Base-by-base conservation (phyloP, 2,888 invertebrate species). In the Coronaproctus castanopsis region DNA sequence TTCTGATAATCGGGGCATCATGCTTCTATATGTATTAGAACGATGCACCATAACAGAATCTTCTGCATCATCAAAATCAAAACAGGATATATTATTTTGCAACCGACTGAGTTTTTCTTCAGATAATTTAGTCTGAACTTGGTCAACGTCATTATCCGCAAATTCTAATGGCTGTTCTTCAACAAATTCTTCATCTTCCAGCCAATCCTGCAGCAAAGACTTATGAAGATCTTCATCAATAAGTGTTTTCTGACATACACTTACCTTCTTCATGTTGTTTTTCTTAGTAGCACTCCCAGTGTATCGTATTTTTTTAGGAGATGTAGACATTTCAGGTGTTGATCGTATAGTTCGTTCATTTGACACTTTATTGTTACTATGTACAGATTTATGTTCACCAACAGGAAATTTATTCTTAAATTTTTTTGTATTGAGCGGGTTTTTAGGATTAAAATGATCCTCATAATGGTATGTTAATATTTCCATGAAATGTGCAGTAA, bases 161-260 rank as follows among this genome's bases (percentile, higher is more conserved):
- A n/a, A n/a, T n/a, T n/a, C n/a, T n/a, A n/a, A n/a, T n/a, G n/a
- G n/a, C n/a, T n/a, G n/a, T n/a, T n/a, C n/a, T 54, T 59, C 55
- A 24, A 64, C 62, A 3, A 54, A 50, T 48, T 54, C 56, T 21
- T 63, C 60, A 19, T 51, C 50, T 21, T 85, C 85, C 63, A 80
- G 81, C 86, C 87, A 87, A 68, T 87, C 87, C 1, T 84, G 84
- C 60, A 87, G 71, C 52, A 87, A 64, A 2, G 59, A 59, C 19
- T 59, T 51, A 8, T 59, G 59, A 23, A 56, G 24, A 36, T 36
- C 14, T 22, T 59, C 59, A 52, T 59, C 59, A 2, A 21, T 59
- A 23, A 52, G 23, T 65, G 64, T 62, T 68, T 63, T 52, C 73
- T 74, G 68, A 77, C 77, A 65, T 70, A 71, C 52, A 69, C 68